phyloP scores from a whole-genome alignment of 2,113 vertebrate species.

The Columba janthina region DNA sequence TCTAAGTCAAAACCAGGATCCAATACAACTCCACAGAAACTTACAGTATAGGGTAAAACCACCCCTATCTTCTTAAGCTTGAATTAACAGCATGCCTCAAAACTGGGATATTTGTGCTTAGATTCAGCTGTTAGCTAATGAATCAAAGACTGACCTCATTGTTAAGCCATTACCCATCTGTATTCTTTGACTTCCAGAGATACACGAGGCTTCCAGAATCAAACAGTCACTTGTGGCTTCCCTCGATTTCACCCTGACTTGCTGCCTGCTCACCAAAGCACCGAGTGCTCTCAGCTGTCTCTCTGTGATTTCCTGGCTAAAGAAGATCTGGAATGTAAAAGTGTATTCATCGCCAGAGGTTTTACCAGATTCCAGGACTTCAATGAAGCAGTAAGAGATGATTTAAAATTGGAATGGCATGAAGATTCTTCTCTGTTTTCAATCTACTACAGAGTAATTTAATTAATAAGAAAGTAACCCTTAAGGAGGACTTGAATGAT shows the following conservation, averaged over 20 bases:
- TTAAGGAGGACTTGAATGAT: not conserved
- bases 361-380: conserved; percentile 52
- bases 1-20: not conserved
- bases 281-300: not conserved
- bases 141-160: conserved; percentile 37
- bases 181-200: conserved; percentile 62
- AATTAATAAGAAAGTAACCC: not conserved
- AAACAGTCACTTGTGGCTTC: conserved; percentile 24
- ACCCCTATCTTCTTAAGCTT: not conserved
- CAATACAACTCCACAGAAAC: not conserved
- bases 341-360: conserved; percentile 50
- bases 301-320: conserved; percentile 42
- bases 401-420: conserved; percentile 29
- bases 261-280: conserved; percentile 32
- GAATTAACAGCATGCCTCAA: not conserved
- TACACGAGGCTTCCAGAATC: conserved; percentile 18
- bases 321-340: conserved; percentile 50
- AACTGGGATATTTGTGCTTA: not conserved
- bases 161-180: conserved; percentile 33
- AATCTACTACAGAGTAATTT: not conserved
- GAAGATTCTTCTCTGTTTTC: not conserved
- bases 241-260: not conserved
- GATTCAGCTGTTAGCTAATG: not conserved
- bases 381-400: conserved; percentile 30
- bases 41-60: not conserved